These are phyloP conservation scores for Mustelus asterias DNA, from an alignment of 2,113 vertebrate species.

Conservation along the genomic window DNA sequence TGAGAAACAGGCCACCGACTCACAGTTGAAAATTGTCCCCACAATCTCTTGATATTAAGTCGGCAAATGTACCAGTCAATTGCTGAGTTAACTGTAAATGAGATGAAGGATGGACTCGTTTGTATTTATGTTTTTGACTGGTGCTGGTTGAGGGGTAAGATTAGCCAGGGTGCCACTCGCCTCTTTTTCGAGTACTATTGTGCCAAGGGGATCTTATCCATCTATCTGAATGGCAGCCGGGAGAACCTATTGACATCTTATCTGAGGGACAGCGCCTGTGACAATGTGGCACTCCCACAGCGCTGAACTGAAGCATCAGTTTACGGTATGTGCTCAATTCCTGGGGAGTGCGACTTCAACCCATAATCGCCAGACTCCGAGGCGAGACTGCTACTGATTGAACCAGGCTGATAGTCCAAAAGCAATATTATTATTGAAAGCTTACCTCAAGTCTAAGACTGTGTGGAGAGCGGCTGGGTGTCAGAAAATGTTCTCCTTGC, in stretches of 20 bases:
- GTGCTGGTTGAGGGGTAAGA: background rate
- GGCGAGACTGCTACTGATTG: background rate
- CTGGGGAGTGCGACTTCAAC: background rate
- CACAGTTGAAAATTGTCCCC: background rate
- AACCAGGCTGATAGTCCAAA: background rate
- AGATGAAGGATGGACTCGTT: background rate
- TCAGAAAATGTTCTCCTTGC: background rate
- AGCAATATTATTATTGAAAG: background rate
- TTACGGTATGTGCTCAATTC: background rate
- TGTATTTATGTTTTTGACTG: background rate
- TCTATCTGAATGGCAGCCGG: background rate
- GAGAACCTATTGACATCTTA: too few relatives aligned
- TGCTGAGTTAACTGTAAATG: background rate
- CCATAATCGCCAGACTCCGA: background rate
- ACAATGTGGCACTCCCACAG: background rate
- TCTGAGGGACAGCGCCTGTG: background rate
- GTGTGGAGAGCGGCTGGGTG: background rate
- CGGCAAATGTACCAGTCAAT: background rate
- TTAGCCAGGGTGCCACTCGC: background rate
- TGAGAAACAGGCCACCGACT: background rate
- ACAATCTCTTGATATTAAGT: background rate
- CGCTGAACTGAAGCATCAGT: background rate
- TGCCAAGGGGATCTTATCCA: background rate
- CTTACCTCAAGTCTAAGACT: background rate
- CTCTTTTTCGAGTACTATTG: background rate